Percentiles rank a stretch among this genome's conserved stretches.
Conservation (phyloP, 2,888 invertebrate species). For the Stenodera caucasica region DNA sequence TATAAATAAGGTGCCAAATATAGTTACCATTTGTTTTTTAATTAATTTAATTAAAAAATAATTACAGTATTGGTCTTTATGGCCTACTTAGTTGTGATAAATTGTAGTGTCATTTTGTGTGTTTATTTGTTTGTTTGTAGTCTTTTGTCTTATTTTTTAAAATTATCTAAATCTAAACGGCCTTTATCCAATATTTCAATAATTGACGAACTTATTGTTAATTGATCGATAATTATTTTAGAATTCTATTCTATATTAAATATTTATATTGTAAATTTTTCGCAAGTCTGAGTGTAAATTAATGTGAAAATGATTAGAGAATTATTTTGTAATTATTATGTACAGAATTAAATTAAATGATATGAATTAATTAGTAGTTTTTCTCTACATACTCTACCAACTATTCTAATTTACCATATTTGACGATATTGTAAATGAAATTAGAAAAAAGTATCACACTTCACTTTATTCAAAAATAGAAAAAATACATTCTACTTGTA, state of each 20-base stretch:
- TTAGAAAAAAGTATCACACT: neutral
- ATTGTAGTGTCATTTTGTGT: constrained; percentile 33
- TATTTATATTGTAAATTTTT: constrained; percentile 15
- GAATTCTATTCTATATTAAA: neutral
- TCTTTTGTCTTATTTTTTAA: neutral
- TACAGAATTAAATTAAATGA: neutral
- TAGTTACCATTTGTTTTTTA: constrained; percentile 38
- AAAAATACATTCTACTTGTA: constrained; percentile 1
- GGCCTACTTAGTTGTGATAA: constrained; percentile 38
- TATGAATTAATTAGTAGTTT: neutral
- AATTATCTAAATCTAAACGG: too few relatives aligned
- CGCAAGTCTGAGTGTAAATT: constrained; percentile 27
- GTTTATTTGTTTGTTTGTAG: constrained; percentile 14
- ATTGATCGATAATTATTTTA: neutral
- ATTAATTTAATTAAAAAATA: neutral
- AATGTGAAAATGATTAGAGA: constrained; percentile 19
- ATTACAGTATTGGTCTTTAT: constrained; percentile 37
- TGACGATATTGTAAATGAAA: neutral
- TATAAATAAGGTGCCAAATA: constrained; percentile 39
- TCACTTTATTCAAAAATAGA: constrained; percentile 2
- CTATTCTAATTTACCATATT: neutral
- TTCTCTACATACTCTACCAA: neutral
- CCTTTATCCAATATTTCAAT: neutral
- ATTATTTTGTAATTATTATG: neutral
- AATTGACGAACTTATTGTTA: constrained; percentile 9